A percentile compares a stretch with the other conserved stretches of the same genome.
Evolutionary conservation across 1,140 invertebrate genomes (phyloP).

Genomic region (Drosophila fuyamai): DNA sequence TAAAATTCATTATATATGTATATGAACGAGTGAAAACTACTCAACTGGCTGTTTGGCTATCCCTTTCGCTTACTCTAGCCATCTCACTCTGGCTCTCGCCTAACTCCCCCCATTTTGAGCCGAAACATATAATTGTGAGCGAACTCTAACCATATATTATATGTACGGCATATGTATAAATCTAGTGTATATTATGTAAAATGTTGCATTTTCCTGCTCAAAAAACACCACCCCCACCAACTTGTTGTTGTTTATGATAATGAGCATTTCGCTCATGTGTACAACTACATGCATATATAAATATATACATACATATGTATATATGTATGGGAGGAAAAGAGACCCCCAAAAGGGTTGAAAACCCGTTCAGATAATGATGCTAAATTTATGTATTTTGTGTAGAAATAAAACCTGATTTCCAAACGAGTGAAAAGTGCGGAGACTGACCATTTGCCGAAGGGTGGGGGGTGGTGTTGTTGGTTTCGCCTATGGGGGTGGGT

Average conservation of each 20-base stretch:
- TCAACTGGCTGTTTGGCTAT: constrained; percentile 7
- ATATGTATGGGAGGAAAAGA: constrained; percentile 11
- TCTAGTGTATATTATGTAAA: constrained; percentile 78
- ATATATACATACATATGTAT: constrained; percentile 13
- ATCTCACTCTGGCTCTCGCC: constrained; percentile 19
- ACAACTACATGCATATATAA: constrained; percentile 19
- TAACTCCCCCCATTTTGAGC: constrained; percentile 32
- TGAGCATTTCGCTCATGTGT: constrained; percentile 79
- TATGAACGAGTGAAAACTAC: constrained; percentile 33
- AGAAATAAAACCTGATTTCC: constrained; percentile 84
- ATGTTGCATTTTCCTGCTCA: constrained; percentile 70
- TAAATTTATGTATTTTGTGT: constrained; percentile 84
- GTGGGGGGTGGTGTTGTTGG: no score
- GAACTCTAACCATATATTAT: constrained; percentile 59
- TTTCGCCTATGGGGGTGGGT: constrained; percentile 25
- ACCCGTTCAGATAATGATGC: constrained; percentile 76
- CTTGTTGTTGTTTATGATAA: constrained; percentile 82
- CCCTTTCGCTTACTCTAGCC: neutral
- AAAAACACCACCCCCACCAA: constrained; percentile 36
- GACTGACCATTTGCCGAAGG: neutral
- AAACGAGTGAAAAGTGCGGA: constrained; percentile 63
- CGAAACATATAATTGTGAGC: constrained; percentile 65
- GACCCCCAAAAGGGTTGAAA: constrained; percentile 40
- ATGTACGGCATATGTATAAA: constrained; percentile 52
- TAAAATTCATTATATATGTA: constrained; percentile 73